Evolutionary conservation across 1,140 invertebrate species (phyloP).

Genomic region (Physella acuta): DNA sequence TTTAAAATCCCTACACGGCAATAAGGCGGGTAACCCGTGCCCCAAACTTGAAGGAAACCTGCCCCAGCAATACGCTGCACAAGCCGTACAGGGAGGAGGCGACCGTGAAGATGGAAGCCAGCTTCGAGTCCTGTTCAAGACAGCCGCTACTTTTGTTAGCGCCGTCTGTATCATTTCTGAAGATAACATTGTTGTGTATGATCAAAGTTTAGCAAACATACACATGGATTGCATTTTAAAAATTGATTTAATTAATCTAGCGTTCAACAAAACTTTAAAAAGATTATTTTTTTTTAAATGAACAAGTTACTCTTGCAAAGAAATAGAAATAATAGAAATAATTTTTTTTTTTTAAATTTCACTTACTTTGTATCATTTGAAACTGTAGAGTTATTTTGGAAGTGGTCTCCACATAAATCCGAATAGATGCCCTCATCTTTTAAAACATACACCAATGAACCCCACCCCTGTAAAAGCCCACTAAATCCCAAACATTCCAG

Average conservation of each 20-base stretch:
- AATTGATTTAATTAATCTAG: no score
- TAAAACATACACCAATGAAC: slow-evolving; percentile 32
- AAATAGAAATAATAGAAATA: no score
- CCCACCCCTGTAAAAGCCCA: slow-evolving; percentile 32
- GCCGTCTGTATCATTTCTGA: no score
- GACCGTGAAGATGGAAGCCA: slow-evolving; percentile 44
- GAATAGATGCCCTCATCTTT: slow-evolving; percentile 33
- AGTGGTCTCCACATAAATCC: slow-evolving; percentile 21
- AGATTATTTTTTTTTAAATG: no score
- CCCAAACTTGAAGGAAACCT: slow-evolving; percentile 39
- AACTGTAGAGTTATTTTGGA: not conserved
- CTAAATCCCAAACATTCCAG: slow-evolving; percentile 30
- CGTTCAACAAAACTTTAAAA: no score
- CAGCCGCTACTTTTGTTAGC: no score
- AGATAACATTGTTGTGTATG: no score
- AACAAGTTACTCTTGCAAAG: no score
- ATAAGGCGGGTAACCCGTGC: slow-evolving; percentile 38
- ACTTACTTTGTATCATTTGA: not conserved
- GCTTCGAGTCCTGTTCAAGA: slow-evolving; percentile 32
- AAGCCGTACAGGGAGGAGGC: slow-evolving; percentile 38
- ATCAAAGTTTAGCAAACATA: no score
- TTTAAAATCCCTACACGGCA: slow-evolving; percentile 44
- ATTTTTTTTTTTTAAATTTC: no score
- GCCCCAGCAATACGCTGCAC: slow-evolving; percentile 40
- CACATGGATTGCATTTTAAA: no score